Base-by-base conservation (phyloP, 1,140 invertebrate genomes). In the Ctenoplectra terminalis region DNA sequence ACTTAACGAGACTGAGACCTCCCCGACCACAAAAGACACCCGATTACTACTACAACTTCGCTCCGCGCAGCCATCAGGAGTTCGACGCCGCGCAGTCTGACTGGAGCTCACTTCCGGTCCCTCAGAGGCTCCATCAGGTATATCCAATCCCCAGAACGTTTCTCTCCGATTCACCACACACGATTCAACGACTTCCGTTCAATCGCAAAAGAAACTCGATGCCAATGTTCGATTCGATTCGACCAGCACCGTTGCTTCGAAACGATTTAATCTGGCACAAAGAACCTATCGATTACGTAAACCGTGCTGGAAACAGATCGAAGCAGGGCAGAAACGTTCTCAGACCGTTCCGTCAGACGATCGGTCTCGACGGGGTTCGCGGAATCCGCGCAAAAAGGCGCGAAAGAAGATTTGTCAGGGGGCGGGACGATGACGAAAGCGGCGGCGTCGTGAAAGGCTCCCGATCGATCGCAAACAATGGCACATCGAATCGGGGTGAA, bases 401-500 rank as follows among this genome's bases (percentile, higher is more conserved):
- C 43, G 52, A 81, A 83, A 87, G 50, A 80, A 83, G 85, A 72
- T 86, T 63, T 26, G 37, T 20, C 9, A n/a, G 23, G 61, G 15
- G 64, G 64, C 50, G 31, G 13, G 50, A 6, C 52, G 56, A 23
- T 31, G 82, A 60, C 37, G 43, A 46, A 17, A 66, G 23, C 31
- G 31, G 8, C 17, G 29, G 2, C 4, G 31, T 50, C 46, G 77
- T 79, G 84, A 74, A 78, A 82, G 73, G 31, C n/a, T 23, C 26
- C 15, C 1, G 40, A 13, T 13, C 37, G 34, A 5, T 23, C 13
- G 52, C 56, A 83, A 87, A 63, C 48, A 83, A 79, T 56, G 9
- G 48, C 82, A 31, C 64, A 75, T 70, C 84, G 31, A 86, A 87
- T 86, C 69, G 37, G 23, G 56, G 40, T 52, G 66, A 83, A 81